Evolutionary conservation across 1,140 invertebrate genomes (phyloP).

Genomic region (Dinoponera quadriceps): DNA sequence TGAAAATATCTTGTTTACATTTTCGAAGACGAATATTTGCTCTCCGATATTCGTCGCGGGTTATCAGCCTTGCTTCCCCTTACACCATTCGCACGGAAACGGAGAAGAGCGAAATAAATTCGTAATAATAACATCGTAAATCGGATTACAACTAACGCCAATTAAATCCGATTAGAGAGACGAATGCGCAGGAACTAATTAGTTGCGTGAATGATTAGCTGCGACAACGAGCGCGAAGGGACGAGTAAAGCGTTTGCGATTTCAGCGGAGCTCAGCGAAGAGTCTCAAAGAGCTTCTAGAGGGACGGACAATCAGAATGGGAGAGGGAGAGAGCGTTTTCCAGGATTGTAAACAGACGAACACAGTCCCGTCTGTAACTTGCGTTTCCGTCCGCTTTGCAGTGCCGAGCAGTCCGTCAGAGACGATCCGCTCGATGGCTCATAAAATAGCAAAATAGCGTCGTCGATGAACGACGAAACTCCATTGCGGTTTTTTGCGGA

Average conservation of each 20-base stretch:
- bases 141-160: slow-evolving; percentile 27
- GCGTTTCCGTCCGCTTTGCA: slow-evolving; percentile 20
- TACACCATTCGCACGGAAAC: background rate
- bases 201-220: slow-evolving; percentile 55
- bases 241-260: slow-evolving; percentile 36
- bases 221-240: slow-evolving; percentile 21
- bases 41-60: no score
- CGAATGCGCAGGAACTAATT: slow-evolving; percentile 48
- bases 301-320: slow-evolving; percentile 9
- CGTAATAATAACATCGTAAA: slow-evolving; percentile 34
- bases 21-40: no score
- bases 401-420: slow-evolving; percentile 22
- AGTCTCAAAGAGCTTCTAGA: slow-evolving; percentile 53
- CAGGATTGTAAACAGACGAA: slow-evolving; percentile 28
- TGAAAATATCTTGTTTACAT: no score
- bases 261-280: slow-evolving; percentile 40
- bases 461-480: slow-evolving; percentile 55
- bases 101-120: slow-evolving; percentile 9
- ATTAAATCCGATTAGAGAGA: slow-evolving; percentile 51
- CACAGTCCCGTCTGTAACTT: slow-evolving; percentile 24
- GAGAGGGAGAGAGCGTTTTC: slow-evolving; percentile 15
- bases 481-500: slow-evolving; percentile 53
- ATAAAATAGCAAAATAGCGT: slow-evolving; percentile 69
- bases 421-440: slow-evolving; percentile 50
- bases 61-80: background rate